Evolutionary conservation across 2,797 vertebrate species (phyloP).

Genomic region (Intellagama lesueurii): DNA sequence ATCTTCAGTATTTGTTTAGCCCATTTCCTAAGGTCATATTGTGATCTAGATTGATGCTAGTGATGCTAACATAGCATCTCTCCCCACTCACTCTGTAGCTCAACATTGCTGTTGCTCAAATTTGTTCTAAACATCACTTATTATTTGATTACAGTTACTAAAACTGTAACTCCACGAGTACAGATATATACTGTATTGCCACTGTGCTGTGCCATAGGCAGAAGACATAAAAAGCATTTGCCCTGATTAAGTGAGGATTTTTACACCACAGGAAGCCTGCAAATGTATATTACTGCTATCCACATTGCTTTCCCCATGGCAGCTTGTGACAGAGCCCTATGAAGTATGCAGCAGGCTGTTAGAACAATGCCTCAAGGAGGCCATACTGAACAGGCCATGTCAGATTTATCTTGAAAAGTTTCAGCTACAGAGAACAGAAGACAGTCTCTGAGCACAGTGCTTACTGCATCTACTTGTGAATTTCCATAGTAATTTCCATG

Average conservation of each 20-base stretch:
- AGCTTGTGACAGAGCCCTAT: constrained; percentile 16
- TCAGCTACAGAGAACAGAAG: neutral
- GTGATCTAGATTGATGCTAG: neutral
- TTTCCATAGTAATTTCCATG: constrained; percentile 39
- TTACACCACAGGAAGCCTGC: neutral
- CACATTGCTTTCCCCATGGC: neutral
- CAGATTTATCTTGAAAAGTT: constrained; percentile 23
- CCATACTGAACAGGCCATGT: neutral
- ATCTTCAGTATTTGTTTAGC: neutral
- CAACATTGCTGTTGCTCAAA: neutral
- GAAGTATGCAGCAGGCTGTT: neutral
- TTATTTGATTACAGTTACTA: neutral
- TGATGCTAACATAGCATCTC: neutral
- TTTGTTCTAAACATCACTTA: neutral
- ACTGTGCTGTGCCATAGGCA: neutral
- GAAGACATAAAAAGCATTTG: neutral
- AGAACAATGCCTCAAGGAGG: constrained; percentile 9
- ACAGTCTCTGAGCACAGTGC: neutral
- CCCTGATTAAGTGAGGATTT: constrained; percentile 20
- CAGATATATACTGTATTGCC: neutral
- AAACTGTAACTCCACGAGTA: neutral
- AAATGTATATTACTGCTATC: neutral
- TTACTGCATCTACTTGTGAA: constrained; percentile 17
- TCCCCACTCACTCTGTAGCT: neutral
- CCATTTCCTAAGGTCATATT: neutral